Evolutionary conservation across 2,797 vertebrate species (phyloP).

Genomic region (Anguilla anguilla): DNA sequence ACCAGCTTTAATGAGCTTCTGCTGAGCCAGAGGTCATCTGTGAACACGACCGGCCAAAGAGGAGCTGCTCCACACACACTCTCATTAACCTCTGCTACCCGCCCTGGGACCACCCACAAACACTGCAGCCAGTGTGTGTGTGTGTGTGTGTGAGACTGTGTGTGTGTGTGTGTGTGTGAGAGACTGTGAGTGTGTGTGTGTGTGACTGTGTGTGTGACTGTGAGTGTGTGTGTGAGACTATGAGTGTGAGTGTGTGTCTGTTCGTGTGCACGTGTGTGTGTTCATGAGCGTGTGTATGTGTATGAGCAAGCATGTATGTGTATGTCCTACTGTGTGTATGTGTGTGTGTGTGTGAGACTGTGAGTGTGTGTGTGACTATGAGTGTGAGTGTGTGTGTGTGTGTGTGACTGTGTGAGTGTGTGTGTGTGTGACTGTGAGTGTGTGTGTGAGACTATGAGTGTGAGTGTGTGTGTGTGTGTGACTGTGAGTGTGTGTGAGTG

Average conservation of each 20-base stretch:
- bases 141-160: neutral
- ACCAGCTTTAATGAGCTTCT: slow-evolving; percentile 18
- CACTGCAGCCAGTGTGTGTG: slow-evolving; percentile 52
- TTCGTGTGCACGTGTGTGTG: too few relatives aligned
- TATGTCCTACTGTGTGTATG: neutral
- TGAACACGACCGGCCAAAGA: neutral
- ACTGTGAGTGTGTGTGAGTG: slow-evolving; percentile 17
- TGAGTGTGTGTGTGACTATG: neutral
- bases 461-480: neutral
- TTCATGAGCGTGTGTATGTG: too few relatives aligned
- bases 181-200: too few relatives aligned
- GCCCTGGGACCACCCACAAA: slow-evolving; percentile 55
- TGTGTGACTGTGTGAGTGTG: neutral
- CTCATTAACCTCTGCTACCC: slow-evolving; percentile 1
- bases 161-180: too few relatives aligned
- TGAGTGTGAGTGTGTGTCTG: neutral
- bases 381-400: slow-evolving; percentile 14
- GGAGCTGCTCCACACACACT: neutral
- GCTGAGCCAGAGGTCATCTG: neutral
- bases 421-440: slow-evolving; percentile 39
- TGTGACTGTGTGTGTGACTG: slow-evolving; percentile 38
- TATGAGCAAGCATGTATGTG: too few relatives aligned
- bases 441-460: neutral
- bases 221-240: slow-evolving; percentile 16
- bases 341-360: slow-evolving; percentile 41